phyloP scores from a whole-genome alignment of 2,113 vertebrate genomes.

The chimpanzee (Pan troglodytes) region NHGRI_mPanTro3-v2.1_pri NC_072402.2:122749501-122750000 shows the following conservation, averaged over 20 bases:
- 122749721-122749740: constrained; percentile 74
- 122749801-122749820: constrained; percentile 85
- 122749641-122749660: constrained; percentile 75
- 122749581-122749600: constrained; percentile 80
- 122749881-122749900: constrained; percentile 89
- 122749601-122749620: constrained; percentile 72
- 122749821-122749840: constrained; percentile 87
- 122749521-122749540: constrained; percentile 77
- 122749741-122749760: constrained; percentile 81
- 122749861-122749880: constrained; percentile 85
- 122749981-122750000: constrained; percentile 86
- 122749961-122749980: constrained; percentile 87
- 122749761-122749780: constrained; percentile 84
- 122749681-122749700: constrained; percentile 79
- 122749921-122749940: constrained; percentile 85
- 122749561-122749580: constrained; percentile 80
- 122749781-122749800: constrained; percentile 83
- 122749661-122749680: constrained; percentile 73
- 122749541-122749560: constrained; percentile 80
- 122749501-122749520: constrained; percentile 74
- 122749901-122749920: constrained; percentile 90
- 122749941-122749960: constrained; percentile 86
- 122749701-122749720: constrained; percentile 81
- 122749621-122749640: constrained; percentile 77
- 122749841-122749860: constrained; percentile 88